Evolutionary conservation across 2,113 vertebrate genomes (phyloP).

Genomic region (Odobenus rosmarus): DNA sequence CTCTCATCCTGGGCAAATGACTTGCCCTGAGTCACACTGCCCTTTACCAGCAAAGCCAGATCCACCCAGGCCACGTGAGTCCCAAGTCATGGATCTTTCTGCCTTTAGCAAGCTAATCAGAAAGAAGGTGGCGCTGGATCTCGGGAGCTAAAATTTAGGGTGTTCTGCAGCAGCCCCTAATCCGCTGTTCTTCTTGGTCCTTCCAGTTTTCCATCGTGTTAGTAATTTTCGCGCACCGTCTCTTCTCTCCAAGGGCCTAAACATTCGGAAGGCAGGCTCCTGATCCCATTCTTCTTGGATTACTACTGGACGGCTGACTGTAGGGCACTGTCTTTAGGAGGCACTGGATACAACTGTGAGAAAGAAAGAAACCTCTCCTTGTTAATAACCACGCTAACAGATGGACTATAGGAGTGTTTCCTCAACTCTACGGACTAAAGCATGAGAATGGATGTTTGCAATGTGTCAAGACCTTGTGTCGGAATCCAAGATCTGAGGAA

Average conservation of each 20-base stretch:
- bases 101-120: not conserved
- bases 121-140: not conserved
- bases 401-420: not conserved
- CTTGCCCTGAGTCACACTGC: not conserved
- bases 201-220: too few species aligned
- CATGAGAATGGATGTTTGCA: not conserved
- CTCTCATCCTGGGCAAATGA: not conserved
- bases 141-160: not conserved
- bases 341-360: not conserved
- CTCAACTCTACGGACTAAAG: not conserved
- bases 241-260: not conserved
- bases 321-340: not conserved
- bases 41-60: not conserved
- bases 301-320: not conserved
- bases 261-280: not conserved
- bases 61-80: not conserved
- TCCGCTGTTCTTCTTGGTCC: too few species aligned
- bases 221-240: not conserved
- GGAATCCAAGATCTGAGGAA: not conserved
- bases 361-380: not conserved
- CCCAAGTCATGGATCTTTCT: not conserved
- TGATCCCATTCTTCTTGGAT: not conserved
- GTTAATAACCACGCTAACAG: not conserved
- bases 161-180: fast-evolving
- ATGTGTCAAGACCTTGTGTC: not conserved